phyloP scores from a whole-genome alignment of 2,113 vertebrate species.

The Edolisoma coerulescens region DNA sequence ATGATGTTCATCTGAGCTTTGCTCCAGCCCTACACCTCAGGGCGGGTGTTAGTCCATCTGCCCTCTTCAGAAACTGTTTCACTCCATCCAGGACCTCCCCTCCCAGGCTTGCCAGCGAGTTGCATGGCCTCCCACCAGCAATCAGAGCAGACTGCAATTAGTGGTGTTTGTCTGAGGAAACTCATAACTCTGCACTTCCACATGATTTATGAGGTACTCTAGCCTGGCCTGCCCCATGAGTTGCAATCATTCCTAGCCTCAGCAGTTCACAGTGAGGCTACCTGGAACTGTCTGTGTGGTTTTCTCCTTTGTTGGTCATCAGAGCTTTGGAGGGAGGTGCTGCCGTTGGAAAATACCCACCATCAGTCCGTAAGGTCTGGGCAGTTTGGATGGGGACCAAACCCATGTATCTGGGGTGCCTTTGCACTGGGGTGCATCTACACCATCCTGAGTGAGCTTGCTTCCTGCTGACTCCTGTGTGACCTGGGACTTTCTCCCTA shows the following conservation, averaged over 20 bases:
- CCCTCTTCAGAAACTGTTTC: not conserved
- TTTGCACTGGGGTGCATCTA: not conserved
- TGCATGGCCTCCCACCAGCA: not conserved
- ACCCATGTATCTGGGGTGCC: not conserved
- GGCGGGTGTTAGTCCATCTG: accelerated
- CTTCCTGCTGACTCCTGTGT: not conserved
- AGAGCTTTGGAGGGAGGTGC: not conserved
- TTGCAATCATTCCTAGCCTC: not conserved
- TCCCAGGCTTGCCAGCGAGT: accelerated
- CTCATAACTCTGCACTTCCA: slow-evolving; percentile 33
- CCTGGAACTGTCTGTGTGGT: accelerated
- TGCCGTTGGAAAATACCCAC: not conserved
- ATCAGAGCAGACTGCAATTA: slow-evolving; percentile 27
- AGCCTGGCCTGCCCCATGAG: not conserved
- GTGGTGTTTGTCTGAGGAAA: slow-evolving; percentile 37
- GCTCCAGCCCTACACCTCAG: not conserved
- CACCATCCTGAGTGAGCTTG: not conserved
- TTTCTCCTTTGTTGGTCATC: not conserved
- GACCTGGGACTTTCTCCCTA: not conserved
- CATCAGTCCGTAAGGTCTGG: too few species aligned
- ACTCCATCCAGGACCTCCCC: not conserved
- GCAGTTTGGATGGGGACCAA: not conserved
- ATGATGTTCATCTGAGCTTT: not conserved
- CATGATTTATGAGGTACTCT: slow-evolving; percentile 46
- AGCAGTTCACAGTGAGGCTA: not conserved